Evolutionary conservation across 2,888 invertebrate genomes (phyloP), one percentile per base, ranked within the genome.

Genomic region (Cetonia aurata): DNA sequence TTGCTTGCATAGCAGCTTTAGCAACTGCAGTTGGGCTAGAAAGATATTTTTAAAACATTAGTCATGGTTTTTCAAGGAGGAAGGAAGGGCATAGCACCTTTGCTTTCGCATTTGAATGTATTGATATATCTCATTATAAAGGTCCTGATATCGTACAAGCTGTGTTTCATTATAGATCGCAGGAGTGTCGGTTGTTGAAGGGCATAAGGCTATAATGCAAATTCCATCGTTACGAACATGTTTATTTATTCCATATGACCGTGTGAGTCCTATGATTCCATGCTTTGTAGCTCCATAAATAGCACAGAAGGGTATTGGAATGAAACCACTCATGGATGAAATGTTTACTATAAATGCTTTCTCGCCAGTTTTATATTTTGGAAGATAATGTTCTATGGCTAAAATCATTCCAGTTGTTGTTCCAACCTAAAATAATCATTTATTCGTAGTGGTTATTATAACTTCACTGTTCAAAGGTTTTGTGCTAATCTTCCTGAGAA

Each of bases 1-100:
- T 62, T 37, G 62, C 62, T n/a, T 50, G 15, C 1, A 62, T 37
- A 37, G 50, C 62, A 19, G 62, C 50, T 62, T 50, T 50, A 48
- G 50, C 62, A 37, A 62, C 50, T 62, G 62, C 37, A 31, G 8
- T 12, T 10, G 33, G 33, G 10, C 62, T 62, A 17, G 17, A 62
- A 50, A 25, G 10, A 37, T 3, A 9, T 13, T 17, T 57, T 17
- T 25, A 31, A 13, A n/a, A 33, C 17, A 15, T 15, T 12, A 60
- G 6, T 12, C 9, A 52, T 25, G 9, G 25, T 25, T 12, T 52
- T n/a, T 52, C 10, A n/a, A n/a, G 4, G 3, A 52, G 9, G 6
- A 1, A 52, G 17, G 9, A 17, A 12, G 50, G 1, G 9, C 8
- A 12, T 3, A 12, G 25, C 50, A 50, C 62, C 37, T 62, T 37